Conservation (phyloP, 2,797 vertebrate genomes). For the Hafferia zeledoni region DNA sequence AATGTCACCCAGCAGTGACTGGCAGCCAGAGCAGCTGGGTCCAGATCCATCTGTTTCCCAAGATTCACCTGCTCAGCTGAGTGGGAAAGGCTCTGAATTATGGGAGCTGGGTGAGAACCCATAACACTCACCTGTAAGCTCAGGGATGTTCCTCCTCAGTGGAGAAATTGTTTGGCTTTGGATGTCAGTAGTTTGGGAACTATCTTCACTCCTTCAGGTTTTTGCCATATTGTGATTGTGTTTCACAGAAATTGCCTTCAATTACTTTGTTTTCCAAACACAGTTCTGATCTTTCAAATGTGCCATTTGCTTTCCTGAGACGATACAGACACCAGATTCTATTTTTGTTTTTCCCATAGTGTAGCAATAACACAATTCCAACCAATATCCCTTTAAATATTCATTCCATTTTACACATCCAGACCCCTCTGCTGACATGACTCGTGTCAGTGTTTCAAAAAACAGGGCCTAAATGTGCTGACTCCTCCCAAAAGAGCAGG, state of each 20-base stretch:
- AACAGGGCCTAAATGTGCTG: background rate
- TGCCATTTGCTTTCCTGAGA: background rate
- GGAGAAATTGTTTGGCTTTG: background rate
- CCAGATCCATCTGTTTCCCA: background rate
- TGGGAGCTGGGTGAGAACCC: accelerated
- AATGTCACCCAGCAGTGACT: background rate
- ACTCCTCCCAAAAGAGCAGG: background rate
- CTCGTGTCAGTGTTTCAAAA: background rate
- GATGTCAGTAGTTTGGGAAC: background rate
- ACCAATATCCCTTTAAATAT: background rate
- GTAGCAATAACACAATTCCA: background rate
- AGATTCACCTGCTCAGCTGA: background rate
- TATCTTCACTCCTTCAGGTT: background rate
- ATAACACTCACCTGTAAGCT: background rate
- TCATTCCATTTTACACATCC: accelerated
- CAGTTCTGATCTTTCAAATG: background rate
- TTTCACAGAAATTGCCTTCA: background rate
- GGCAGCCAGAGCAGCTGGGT: background rate
- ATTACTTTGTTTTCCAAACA: background rate
- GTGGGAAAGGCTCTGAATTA: background rate
- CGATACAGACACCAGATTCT: background rate
- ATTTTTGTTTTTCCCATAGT: background rate
- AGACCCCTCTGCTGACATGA: background rate
- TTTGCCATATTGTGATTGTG: background rate
- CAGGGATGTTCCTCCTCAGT: background rate